Percentiles rank a stretch among this genome's conserved stretches.
These are phyloP conservation scores for Linepithema humile DNA, from an alignment of 1,140 invertebrate species.

Conservation along the genomic window DNA sequence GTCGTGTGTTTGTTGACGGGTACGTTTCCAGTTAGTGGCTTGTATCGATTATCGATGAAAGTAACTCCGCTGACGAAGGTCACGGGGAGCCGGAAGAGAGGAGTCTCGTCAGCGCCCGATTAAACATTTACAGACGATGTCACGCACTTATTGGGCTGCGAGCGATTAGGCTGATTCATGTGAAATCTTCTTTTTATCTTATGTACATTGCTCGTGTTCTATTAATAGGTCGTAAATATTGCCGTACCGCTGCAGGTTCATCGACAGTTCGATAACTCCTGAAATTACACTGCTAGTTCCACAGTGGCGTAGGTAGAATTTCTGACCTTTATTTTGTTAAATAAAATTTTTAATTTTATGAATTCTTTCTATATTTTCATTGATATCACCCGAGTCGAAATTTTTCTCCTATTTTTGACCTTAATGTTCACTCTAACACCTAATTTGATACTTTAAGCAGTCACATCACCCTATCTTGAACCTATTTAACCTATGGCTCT, in stretches of 20 bases:
- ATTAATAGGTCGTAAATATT: not conserved
- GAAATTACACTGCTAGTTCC: constrained; percentile 1
- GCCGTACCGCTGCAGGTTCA: not conserved
- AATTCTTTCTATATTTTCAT: not conserved
- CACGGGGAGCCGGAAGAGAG: constrained; percentile 24
- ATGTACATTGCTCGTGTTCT: constrained; percentile 12
- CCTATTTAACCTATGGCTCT: too few species aligned
- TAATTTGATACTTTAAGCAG: too few species aligned
- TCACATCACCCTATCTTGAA: too few species aligned
- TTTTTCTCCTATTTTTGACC: too few species aligned
- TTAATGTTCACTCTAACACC: too few species aligned
- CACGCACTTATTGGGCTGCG: constrained; percentile 13
- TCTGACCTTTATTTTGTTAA: not conserved
- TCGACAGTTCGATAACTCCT: constrained; percentile 3
- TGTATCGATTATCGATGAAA: constrained; percentile 53
- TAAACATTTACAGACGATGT: constrained; percentile 21
- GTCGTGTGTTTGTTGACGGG: not conserved
- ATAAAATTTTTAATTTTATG: not conserved
- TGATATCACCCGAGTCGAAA: too few species aligned
- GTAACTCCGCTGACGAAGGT: constrained; percentile 25
- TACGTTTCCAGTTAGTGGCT: constrained; percentile 40
- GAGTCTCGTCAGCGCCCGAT: constrained; percentile 14
- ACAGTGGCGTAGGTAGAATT: not conserved
- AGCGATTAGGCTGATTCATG: constrained; percentile 30
- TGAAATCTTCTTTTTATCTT: not conserved